Evolutionary conservation across 2,797 vertebrate species (phyloP).

Genomic region (Arnoldichthys spilopterus): DNA sequence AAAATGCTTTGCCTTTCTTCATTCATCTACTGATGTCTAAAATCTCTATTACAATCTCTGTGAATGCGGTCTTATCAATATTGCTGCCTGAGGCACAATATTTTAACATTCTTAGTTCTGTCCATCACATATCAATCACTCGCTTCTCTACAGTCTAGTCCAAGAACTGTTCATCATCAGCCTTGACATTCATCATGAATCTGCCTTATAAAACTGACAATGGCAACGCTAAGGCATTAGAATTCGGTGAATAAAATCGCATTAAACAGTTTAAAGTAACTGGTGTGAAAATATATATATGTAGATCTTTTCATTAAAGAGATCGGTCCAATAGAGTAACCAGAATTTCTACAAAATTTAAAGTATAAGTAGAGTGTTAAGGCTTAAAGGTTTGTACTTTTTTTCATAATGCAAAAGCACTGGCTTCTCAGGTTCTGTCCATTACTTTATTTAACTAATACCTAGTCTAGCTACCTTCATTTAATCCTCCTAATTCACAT

Average conservation of each 20-base stretch:
- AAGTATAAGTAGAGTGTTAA: no score
- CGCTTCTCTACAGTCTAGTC: neutral
- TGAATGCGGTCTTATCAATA: neutral
- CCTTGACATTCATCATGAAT: neutral
- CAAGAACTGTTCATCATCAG: neutral
- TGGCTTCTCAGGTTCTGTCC: no score
- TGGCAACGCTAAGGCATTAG: neutral
- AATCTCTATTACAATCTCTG: conserved; percentile 14
- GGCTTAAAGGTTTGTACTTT: no score
- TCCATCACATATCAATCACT: conserved; percentile 4
- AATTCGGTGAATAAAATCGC: neutral
- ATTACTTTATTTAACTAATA: no score
- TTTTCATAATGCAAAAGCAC: no score
- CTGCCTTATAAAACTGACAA: neutral
- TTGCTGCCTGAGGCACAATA: conserved; percentile 6
- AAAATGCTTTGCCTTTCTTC: neutral
- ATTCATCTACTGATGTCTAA: neutral
- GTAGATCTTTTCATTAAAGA: no score
- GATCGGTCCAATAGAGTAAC: no score
- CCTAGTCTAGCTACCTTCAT: no score
- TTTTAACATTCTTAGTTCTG: conserved; percentile 1
- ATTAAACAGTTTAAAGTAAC: neutral
- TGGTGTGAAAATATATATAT: no score
- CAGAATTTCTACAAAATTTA: no score
- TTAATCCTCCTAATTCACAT: no score